phyloP scores from a whole-genome alignment of 2,888 invertebrate species.

The Notodonta ziczac region DNA sequence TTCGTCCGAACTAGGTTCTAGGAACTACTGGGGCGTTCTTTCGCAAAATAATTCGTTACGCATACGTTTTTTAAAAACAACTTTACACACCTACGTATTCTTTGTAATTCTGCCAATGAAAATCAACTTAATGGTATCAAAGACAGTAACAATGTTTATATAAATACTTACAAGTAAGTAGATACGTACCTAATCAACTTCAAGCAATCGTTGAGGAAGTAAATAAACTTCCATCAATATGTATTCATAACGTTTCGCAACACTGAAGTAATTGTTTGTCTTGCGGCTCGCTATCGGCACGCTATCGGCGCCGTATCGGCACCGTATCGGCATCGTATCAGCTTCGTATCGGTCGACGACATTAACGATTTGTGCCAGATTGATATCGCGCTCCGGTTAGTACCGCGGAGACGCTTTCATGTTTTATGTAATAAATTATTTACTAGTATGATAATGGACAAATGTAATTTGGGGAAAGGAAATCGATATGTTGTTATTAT shows the following conservation, averaged over 20 bases:
- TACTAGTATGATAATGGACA: conserved; percentile 7
- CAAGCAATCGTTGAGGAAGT: not conserved
- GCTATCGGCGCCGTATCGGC: conserved; percentile 36
- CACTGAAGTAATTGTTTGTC: conserved; percentile 33
- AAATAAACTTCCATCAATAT: conserved; percentile 12
- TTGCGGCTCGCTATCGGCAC: conserved; percentile 27
- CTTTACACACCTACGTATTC: too few species aligned
- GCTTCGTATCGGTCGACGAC: conserved; percentile 38
- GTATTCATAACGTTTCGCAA: conserved; percentile 50
- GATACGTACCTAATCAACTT: not conserved
- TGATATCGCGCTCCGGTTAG: conserved; percentile 31
- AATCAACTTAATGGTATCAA: too few species aligned
- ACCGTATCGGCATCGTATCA: conserved; percentile 17
- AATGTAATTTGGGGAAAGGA: conserved; percentile 1
- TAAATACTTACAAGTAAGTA: too few species aligned
- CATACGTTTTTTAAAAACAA: too few species aligned
- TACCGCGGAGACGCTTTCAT: conserved; percentile 24
- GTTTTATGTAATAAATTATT: conserved; percentile 15
- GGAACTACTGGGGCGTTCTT: too few species aligned
- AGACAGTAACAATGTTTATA: too few species aligned
- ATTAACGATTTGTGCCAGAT: conserved; percentile 40
- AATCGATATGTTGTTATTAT: not conserved
- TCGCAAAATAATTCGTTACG: too few species aligned
- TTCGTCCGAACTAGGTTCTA: too few species aligned
- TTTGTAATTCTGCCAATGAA: too few species aligned